These are phyloP conservation scores for Cossypha caffra DNA, from an alignment of 2,797 vertebrate species.

Conservation along the genomic window DNA sequence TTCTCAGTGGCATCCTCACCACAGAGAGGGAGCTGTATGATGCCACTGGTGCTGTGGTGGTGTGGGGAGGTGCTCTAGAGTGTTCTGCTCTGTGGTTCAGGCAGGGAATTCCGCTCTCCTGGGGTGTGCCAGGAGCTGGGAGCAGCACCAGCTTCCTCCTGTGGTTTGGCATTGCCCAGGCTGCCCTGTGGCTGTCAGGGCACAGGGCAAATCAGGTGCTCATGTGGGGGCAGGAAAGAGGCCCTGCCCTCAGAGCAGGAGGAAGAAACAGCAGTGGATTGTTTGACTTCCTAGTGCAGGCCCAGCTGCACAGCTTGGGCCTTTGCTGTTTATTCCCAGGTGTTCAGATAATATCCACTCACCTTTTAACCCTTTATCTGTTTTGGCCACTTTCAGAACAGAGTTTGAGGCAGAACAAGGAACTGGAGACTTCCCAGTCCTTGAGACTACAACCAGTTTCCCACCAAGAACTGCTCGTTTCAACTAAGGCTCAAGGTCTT, in stretches of 20 bases:
- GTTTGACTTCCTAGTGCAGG: background rate
- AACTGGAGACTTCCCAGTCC: background rate
- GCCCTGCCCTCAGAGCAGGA: background rate
- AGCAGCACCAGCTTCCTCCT: background rate
- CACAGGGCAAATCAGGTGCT: background rate
- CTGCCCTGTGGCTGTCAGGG: background rate
- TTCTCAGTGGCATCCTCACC: background rate
- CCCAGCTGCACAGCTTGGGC: background rate
- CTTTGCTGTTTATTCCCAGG: background rate
- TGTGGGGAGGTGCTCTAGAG: background rate
- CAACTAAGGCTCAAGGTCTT: background rate
- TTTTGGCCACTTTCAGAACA: background rate
- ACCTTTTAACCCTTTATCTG: background rate
- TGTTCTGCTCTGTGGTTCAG: accelerated
- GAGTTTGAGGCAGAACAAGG: background rate
- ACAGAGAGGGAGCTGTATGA: background rate
- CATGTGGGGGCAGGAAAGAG: background rate
- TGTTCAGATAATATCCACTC: background rate
- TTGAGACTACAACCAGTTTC: background rate
- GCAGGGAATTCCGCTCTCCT: accelerated
- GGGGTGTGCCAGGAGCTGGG: background rate
- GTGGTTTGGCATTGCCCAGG: background rate
- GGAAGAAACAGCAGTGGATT: background rate
- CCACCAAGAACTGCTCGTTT: background rate
- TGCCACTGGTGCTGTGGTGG: background rate